Evolutionary conservation across 2,797 vertebrate genomes (phyloP), one percentile per base, ranked within the genome.

Genomic region (Gorsachius magnificus): DNA sequence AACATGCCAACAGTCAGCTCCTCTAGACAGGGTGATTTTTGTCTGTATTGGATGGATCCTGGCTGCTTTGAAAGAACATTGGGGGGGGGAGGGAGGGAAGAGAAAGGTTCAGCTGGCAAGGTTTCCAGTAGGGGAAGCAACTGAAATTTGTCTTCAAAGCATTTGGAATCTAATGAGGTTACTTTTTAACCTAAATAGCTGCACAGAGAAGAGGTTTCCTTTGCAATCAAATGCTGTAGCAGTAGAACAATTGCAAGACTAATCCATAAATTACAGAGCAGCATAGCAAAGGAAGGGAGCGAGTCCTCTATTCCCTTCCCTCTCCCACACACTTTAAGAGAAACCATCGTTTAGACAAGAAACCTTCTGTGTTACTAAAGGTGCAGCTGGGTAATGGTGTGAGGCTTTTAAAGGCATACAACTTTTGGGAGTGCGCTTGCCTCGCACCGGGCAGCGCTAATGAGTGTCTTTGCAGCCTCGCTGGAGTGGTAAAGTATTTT

Each of bases 21-120:
- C 91, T 96, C 95, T 96, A 96, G 91, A 95, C 94, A 96, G 95
- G 95, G 95, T 93, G 93, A 96, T 96, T 97, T 97, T 96, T 97
- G 94, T 96, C 96, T 94, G 92, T 94, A 79, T 92, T 95, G 95
- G 93, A 96, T 95, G 90, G 93, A 93, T 97, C 91, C 93, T 96
- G 91, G 92, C 92, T 95, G 93, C 93, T 85, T 92, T 91, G 95
- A 94, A 95, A 97, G 96, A 94, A 94, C 87, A 87, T 60, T 91
- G 84, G 18, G 69, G 61, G 83, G 91, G 48, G 63, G 20, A 18
- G 19, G 69, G 83, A 24, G 58, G 76, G 86, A 93, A 95, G 96
- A 95, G 89, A 95, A 95, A 96, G 95, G 95, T 97, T 97, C 89
- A 95, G 91, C 93, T 96, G 95, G 96, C 93, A 93, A 93, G 91